These are phyloP conservation scores for Lottia scabra DNA, from an alignment of 2,888 invertebrate species.

Conservation along the genomic window DNA sequence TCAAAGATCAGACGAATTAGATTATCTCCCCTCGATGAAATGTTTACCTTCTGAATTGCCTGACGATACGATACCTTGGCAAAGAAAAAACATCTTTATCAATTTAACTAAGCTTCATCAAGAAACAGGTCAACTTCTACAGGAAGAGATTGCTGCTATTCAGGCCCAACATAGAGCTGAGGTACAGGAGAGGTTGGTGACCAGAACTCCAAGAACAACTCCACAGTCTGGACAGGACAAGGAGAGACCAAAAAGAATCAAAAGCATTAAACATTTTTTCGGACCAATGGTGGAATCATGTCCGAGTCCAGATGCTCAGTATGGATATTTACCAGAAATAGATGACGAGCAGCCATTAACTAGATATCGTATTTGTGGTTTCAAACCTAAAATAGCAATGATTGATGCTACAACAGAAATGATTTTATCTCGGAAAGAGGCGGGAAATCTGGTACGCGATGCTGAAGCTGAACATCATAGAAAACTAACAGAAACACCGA, in stretches of 20 bases:
- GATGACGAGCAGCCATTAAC: constrained; percentile 53
- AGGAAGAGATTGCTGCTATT: constrained; percentile 53
- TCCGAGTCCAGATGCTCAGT: constrained; percentile 34
- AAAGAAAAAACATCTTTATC: constrained; percentile 53
- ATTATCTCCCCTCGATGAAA: background rate
- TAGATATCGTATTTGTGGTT: constrained; percentile 53
- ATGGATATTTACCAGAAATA: constrained; percentile 21
- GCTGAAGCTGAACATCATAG: constrained; percentile 59
- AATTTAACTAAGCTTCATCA: constrained; percentile 59
- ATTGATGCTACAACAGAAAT: constrained; percentile 62
- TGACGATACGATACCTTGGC: constrained; percentile 32
- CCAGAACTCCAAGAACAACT: constrained; percentile 23
- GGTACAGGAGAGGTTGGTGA: constrained; percentile 23
- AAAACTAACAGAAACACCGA: constrained; percentile 33
- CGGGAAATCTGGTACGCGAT: constrained; percentile 59
- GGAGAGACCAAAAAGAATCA: constrained; percentile 43
- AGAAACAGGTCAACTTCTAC: constrained; percentile 53
- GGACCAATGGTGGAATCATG: constrained; percentile 55
- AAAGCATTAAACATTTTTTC: constrained; percentile 62
- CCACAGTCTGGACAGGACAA: constrained; percentile 23
- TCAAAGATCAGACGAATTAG: background rate
- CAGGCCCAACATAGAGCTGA: constrained; percentile 47
- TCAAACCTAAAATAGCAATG: constrained; percentile 45
- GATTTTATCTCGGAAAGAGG: constrained; percentile 57
- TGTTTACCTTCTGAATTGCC: constrained; percentile 22